Evolutionary conservation across 2,797 vertebrate species (phyloP).

Genomic region (Benthosema pterotum): DNA sequence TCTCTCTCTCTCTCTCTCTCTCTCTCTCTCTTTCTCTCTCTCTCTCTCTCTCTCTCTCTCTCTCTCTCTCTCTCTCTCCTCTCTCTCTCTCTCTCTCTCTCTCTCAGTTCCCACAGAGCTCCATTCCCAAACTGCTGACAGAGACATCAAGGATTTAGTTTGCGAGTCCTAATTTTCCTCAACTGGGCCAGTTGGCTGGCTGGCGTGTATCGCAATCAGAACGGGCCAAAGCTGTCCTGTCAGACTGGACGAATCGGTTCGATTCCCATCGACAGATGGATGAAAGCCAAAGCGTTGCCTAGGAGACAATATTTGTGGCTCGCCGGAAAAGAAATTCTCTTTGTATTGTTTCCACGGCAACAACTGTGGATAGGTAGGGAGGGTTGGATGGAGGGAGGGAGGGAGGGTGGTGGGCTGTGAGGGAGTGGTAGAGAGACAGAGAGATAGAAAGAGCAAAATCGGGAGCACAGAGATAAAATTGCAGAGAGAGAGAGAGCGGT

Average conservation of each 20-base stretch:
- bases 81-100: too few relatives aligned
- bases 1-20: too few relatives aligned
- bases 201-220: neutral
- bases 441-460: conserved; percentile 7
- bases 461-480: conserved; percentile 8
- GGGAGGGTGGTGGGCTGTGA: conserved; percentile 8
- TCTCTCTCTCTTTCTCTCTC: too few relatives aligned
- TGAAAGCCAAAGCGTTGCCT: conserved; percentile 82
- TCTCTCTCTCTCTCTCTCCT: too few relatives aligned
- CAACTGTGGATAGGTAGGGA: conserved; percentile 74
- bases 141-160: conserved; percentile 7
- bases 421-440: conserved; percentile 3
- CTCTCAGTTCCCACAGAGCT: neutral
- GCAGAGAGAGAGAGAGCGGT: conserved; percentile 11
- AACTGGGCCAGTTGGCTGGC: too few relatives aligned
- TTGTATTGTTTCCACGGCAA: conserved; percentile 87
- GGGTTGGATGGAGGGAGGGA: conserved; percentile 38
- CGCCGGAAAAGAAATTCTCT: conserved; percentile 77
- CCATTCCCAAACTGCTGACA: too few relatives aligned
- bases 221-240: conserved; percentile 38
- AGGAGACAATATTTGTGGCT: conserved; percentile 76
- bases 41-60: too few relatives aligned
- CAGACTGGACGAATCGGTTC: conserved; percentile 40
- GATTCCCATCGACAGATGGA: conserved; percentile 69
- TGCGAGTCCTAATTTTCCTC: too few relatives aligned